phyloP scores from a whole-genome alignment of 2,113 vertebrate species.

The Glaucidium brasilianum region DNA sequence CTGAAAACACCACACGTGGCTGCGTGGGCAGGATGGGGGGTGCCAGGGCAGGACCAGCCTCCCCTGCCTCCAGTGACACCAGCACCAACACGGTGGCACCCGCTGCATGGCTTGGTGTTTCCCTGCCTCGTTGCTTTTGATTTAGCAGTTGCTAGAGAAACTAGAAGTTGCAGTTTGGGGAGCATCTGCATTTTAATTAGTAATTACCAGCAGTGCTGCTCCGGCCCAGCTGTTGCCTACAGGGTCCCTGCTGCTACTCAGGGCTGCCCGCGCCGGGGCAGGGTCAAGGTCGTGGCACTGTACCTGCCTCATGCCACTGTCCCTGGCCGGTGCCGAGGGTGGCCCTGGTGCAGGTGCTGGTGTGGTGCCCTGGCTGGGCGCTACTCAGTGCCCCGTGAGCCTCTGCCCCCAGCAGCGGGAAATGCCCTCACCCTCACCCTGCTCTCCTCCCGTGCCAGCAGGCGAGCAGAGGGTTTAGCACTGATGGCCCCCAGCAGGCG shows the following conservation, averaged over 20 bases:
- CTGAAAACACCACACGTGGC: not conserved
- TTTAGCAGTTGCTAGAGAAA: constrained; percentile 53
- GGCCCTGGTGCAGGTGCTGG: not conserved
- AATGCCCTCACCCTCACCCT: not conserved
- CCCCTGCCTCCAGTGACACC: not conserved
- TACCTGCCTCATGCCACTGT: not conserved
- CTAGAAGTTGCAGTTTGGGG: constrained; percentile 23
- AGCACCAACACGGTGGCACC: not conserved
- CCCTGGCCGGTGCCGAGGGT: not conserved
- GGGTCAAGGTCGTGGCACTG: not conserved
- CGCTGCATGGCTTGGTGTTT: not conserved
- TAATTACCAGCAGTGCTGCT: constrained; percentile 1
- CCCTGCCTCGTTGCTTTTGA: constrained; percentile 20
- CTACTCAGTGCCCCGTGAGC: not conserved
- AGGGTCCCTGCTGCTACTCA: not conserved
- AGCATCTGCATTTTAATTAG: constrained; percentile 58
- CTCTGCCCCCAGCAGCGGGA: accelerated
- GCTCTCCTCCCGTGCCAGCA: not conserved
- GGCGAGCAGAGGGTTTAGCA: not conserved
- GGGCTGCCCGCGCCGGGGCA: not conserved
- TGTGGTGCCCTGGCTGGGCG: not conserved
- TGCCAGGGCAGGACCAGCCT: not conserved
- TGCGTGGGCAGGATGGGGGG: not conserved
- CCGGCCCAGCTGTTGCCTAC: not conserved
- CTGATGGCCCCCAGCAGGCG: not conserved